Percentiles rank a stretch among this genome's conserved stretches.
phyloP scores from a whole-genome alignment of 1,140 invertebrate genomes.

The Drosophila punjabiensis region DNA sequence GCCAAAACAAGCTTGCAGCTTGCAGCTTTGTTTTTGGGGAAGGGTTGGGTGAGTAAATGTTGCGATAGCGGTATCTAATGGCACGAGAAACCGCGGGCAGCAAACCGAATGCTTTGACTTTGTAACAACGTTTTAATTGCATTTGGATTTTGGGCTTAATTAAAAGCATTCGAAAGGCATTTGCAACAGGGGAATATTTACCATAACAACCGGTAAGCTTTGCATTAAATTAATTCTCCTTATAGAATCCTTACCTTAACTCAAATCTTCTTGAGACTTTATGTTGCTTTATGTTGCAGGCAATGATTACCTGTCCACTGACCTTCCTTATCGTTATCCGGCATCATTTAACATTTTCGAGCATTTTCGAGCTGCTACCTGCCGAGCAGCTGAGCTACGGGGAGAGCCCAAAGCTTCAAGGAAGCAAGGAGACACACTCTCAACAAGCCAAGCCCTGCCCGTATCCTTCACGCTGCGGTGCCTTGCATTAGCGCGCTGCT shows the following conservation, averaged over 20 bases:
- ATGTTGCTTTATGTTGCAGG: not conserved
- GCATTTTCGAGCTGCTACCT: slow-evolving; percentile 4
- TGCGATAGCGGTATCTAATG: slow-evolving; percentile 60
- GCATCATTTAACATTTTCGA: slow-evolving; percentile 43
- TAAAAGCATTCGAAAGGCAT: slow-evolving; percentile 38
- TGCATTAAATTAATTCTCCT: not conserved
- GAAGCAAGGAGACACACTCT: slow-evolving; percentile 23
- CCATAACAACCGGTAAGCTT: not conserved
- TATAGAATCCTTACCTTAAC: not conserved
- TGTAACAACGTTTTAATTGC: slow-evolving; percentile 57
- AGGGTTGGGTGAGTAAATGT: slow-evolving; percentile 30
- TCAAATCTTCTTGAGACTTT: not conserved
- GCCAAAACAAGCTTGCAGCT: slow-evolving; percentile 9
- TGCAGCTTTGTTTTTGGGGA: not conserved
- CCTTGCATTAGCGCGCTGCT: slow-evolving; percentile 68
- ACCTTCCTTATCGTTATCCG: slow-evolving; percentile 38
- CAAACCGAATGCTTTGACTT: slow-evolving; percentile 17
- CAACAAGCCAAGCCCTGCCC: slow-evolving; percentile 40
- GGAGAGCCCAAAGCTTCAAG: not conserved
- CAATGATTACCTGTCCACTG: slow-evolving; percentile 40
- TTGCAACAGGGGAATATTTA: not conserved
- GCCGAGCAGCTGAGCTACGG: not conserved
- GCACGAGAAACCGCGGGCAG: slow-evolving; percentile 43
- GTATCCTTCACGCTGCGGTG: slow-evolving; percentile 78
- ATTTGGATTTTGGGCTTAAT: slow-evolving; percentile 69